Base-by-base conservation (phyloP, 37 sponge, comb jelly and placozoan genomes). In the Diacarnus erythraeanus region DNA sequence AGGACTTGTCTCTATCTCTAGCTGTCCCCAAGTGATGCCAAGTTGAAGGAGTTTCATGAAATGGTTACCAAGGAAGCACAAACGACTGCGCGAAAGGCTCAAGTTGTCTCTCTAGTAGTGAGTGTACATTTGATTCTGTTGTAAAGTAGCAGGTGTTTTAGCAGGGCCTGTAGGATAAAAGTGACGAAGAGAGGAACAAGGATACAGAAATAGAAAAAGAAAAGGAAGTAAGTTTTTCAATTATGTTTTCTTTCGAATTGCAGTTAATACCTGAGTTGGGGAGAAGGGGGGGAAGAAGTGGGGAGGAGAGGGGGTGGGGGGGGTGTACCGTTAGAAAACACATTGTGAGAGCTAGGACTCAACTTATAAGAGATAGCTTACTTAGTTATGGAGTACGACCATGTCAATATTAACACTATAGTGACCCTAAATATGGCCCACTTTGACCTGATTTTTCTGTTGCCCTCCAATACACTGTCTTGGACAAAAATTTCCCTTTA, bases 91-190 rank as follows among this genome's bases (percentile, higher is more conserved):
- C 89, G 77, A 64, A 89, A 83, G 30, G 94, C 87, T 37, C 88
- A 77, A 31, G 80, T 78, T 25, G 80, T 92, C 21, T 81, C 86
- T 2, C 79, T 95, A 17, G 73, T 66, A 34, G 92, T 91, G 57
- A 91, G 87, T 47, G 27, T 17, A 15, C 6, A 38, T 10, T 54
- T 5, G 22, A 25, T 26, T 17, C n/a, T 60, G 61, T n/a, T 20
- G 34, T 31, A 30, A 31, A 47, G 51, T 6, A 47, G 12, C 51
- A 22, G 30, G 1, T 58, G 38, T n/a, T n/a, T n/a, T n/a, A n/a
- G n/a, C n/a, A n/a, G n/a, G n/a, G n/a, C 37, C 64, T 27, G 3
- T 65, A 87, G 87, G 88, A 82, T 44, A 82, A 77, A 31, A 77
- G 75, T 26, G 89, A 84, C 30, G 84, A 84, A 58, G 85, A 79